Conservation (phyloP, 2,888 invertebrate genomes). For the Ommatoiulus sabulosus region DNA sequence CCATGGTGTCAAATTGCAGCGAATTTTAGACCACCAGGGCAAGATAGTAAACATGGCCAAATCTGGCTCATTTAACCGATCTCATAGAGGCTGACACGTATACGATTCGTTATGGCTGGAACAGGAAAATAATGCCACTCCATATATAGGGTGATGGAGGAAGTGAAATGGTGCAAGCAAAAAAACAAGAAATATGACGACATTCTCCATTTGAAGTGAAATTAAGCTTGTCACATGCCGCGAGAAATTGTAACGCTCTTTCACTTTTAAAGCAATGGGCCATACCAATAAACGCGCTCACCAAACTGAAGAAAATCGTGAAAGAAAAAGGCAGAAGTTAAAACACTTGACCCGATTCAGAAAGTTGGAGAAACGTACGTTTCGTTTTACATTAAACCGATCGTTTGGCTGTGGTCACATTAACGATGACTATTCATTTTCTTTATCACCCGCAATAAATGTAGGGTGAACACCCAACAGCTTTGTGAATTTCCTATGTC, state of each 20-base stretch:
- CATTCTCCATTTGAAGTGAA: conserved; percentile 5
- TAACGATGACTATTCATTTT: no score
- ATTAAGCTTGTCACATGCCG: neutral
- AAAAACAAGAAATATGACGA: conserved; percentile 9
- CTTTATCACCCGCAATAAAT: no score
- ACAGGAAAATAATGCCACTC: conserved; percentile 8
- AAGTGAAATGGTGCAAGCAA: neutral
- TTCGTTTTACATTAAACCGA: no score
- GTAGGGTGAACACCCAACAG: no score
- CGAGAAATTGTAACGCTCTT: neutral
- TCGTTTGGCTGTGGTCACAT: no score
- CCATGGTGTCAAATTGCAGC: neutral
- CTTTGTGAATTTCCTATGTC: no score
- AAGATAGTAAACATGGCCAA: neutral
- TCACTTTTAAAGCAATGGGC: neutral
- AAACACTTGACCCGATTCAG: no score
- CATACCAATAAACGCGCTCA: neutral
- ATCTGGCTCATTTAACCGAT: conserved; percentile 31
- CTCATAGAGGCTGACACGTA: neutral
- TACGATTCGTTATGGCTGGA: neutral
- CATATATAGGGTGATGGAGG: neutral
- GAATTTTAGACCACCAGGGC: neutral
- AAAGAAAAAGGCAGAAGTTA: neutral
- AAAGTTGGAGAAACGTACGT: no score
- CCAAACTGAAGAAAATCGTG: neutral